phyloP scores from a whole-genome alignment of 2,797 vertebrate genomes.

The Lacerta agilis region DNA sequence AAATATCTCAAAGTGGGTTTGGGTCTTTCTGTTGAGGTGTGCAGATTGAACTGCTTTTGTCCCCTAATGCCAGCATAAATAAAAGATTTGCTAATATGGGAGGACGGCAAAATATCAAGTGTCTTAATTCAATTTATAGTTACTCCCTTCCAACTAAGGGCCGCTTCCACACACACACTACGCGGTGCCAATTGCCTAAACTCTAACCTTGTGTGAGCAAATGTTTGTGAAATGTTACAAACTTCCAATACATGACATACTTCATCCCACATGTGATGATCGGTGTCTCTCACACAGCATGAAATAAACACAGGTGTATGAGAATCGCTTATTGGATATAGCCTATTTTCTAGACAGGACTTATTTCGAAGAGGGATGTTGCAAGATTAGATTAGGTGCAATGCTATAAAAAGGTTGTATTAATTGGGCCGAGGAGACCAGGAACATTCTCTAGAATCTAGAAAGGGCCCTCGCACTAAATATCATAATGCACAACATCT shows the following conservation, averaged over 20 bases:
- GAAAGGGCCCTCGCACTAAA: neutral
- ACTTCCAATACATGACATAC: neutral
- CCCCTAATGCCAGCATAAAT: neutral
- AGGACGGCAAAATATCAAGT: neutral
- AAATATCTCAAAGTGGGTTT: neutral
- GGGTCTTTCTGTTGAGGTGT: neutral
- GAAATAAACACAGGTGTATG: neutral
- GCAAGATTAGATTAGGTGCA: neutral
- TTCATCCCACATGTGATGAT: neutral
- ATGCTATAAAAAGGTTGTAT: neutral
- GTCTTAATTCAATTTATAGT: neutral
- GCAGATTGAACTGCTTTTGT: neutral
- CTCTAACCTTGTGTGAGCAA: neutral
- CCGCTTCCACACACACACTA: neutral
- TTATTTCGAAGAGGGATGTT: neutral
- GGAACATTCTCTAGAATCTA: neutral
- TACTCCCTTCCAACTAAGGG: neutral
- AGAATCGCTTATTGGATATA: no score
- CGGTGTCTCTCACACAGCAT: neutral
- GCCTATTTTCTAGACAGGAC: neutral
- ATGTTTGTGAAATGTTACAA: neutral
- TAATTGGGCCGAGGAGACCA: neutral
- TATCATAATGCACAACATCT: neutral
- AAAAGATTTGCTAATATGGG: neutral
- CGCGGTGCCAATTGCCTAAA: no score